Evolutionary conservation across 2,113 vertebrate species (phyloP).

Genomic region (Turdus rufiventris): DNA sequence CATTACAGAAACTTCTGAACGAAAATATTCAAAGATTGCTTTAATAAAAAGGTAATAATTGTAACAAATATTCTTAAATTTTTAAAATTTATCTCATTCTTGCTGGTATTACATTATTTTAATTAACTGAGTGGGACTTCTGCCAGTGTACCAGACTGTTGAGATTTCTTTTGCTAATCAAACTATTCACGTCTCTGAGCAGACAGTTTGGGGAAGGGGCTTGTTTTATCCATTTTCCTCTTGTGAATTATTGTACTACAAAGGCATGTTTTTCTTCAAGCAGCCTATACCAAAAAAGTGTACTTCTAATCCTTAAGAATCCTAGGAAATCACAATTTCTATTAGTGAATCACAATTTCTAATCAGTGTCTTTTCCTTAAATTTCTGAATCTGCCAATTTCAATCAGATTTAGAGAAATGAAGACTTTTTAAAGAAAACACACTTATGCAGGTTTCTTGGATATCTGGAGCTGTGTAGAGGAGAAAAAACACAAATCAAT

Average conservation of each 20-base stretch:
- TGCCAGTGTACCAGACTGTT: background rate
- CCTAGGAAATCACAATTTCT: background rate
- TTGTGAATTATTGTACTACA: background rate
- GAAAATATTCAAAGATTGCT: background rate
- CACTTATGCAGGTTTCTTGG: background rate
- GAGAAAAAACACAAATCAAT: background rate
- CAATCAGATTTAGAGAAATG: background rate
- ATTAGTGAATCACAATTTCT: too few relatives aligned
- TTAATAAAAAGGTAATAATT: background rate
- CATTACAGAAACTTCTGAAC: background rate
- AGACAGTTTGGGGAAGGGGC: background rate
- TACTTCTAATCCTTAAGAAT: background rate
- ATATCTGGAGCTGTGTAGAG: background rate
- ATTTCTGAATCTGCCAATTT: background rate
- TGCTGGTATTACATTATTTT: background rate
- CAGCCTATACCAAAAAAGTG: background rate
- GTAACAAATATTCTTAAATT: background rate
- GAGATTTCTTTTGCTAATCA: background rate
- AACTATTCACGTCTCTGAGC: background rate
- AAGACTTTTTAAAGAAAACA: background rate
- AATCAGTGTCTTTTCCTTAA: background rate
- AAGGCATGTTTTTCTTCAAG: background rate
- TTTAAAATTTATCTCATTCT: background rate
- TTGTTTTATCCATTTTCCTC: background rate
- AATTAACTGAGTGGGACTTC: background rate